phyloP scores from a whole-genome alignment of 2,113 vertebrate genomes.

The Chaetura pelagica region DNA sequence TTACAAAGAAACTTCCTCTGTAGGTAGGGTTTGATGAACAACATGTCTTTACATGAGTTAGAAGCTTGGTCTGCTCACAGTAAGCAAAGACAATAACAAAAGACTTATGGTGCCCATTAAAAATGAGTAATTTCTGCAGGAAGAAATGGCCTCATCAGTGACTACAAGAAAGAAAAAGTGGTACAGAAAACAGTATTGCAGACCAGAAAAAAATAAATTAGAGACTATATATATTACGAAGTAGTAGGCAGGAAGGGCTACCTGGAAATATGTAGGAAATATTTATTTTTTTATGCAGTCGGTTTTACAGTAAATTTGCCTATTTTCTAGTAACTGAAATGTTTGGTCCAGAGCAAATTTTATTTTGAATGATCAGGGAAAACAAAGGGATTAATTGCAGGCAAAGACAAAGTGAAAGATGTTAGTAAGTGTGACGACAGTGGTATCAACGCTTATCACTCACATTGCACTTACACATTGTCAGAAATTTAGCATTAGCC shows the following conservation, averaged over 20 bases:
- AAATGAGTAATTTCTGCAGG: slow-evolving; percentile 1
- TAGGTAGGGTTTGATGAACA: not conserved
- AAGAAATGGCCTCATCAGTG: not conserved
- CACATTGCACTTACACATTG: not conserved
- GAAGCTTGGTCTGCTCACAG: not conserved
- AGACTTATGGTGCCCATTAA: not conserved
- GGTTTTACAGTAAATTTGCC: not conserved
- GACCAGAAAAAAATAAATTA: not conserved
- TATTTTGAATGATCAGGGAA: not conserved
- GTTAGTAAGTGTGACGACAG: not conserved
- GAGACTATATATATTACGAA: not conserved
- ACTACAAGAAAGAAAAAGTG: not conserved
- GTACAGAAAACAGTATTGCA: not conserved
- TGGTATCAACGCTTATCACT: not conserved
- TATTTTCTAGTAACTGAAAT: not conserved
- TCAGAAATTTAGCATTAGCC: not conserved
- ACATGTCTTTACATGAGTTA: not conserved
- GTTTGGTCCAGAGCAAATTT: not conserved
- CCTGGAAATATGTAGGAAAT: not conserved
- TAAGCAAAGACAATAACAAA: not conserved
- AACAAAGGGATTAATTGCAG: not conserved
- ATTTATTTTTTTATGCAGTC: not conserved
- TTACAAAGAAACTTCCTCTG: not conserved
- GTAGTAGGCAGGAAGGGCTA: not conserved
- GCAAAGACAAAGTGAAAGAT: not conserved